A percentile compares a stretch with the other conserved stretches of the same genome.
phyloP scores from a whole-genome alignment of 2,797 vertebrate genomes.

The Danio jaintianensis region DNA sequence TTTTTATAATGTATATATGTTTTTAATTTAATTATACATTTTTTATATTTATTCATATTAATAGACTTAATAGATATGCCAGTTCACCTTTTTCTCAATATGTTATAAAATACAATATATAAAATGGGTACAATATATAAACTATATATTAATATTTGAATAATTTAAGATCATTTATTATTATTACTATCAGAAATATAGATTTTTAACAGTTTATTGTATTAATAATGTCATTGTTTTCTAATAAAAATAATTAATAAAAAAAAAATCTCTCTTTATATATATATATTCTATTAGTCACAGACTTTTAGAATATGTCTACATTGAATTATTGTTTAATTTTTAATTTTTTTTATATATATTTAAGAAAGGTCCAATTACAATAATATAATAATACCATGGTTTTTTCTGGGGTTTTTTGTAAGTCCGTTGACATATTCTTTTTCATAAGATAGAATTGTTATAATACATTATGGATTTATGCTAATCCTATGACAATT shows the following conservation, averaged over 20 bases:
- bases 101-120: background rate
- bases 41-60: too few species aligned
- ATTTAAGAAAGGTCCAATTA: background rate
- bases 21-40: too few species aligned
- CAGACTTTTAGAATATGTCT: background rate
- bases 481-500: background rate
- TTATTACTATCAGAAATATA: background rate
- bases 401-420: background rate
- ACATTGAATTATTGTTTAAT: background rate
- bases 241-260: too few species aligned
- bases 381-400: background rate
- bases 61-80: background rate
- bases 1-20: too few species aligned
- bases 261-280: too few species aligned
- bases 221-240: background rate
- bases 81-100: background rate
- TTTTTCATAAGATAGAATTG: background rate
- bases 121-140: background rate
- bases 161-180: background rate
- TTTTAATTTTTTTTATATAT: too few species aligned
- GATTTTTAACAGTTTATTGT: background rate
- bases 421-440: background rate
- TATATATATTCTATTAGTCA: too few species aligned
- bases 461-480: background rate
- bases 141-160: background rate